These are phyloP conservation scores for Pontoporia blainvillei DNA, from an alignment of 2,113 vertebrate genomes.

Conservation along the genomic window DNA sequence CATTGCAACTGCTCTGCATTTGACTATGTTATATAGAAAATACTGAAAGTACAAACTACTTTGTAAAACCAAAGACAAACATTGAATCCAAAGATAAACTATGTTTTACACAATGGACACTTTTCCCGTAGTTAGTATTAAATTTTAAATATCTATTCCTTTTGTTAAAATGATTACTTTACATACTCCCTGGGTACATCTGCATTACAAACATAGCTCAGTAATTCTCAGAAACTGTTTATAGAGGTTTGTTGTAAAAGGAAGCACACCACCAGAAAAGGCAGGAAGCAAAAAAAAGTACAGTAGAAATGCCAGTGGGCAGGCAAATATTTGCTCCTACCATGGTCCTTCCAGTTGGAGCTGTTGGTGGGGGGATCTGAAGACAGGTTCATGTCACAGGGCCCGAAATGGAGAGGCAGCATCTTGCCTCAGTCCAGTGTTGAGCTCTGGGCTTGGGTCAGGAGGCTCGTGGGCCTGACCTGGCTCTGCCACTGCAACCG, in stretches of 20 bases:
- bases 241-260: slow-evolving; percentile 84
- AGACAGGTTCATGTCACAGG: neutral
- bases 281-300: slow-evolving; percentile 62
- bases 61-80: slow-evolving; percentile 92
- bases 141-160: slow-evolving; percentile 91
- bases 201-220: slow-evolving; percentile 88
- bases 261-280: slow-evolving; percentile 83
- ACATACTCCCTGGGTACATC: slow-evolving; percentile 88
- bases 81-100: slow-evolving; percentile 91
- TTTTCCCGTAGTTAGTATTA: slow-evolving; percentile 89
- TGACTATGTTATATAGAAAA: slow-evolving; percentile 91
- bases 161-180: slow-evolving; percentile 89
- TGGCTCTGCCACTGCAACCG: neutral
- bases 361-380: too few species aligned
- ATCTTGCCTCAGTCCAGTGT: neutral
- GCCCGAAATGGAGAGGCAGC: neutral
- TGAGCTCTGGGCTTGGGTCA: neutral
- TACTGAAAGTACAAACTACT: slow-evolving; percentile 92
- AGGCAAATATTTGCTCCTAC: neutral
- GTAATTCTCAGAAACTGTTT: slow-evolving; percentile 87
- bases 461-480: neutral
- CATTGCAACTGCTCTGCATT: slow-evolving; percentile 88
- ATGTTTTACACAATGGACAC: slow-evolving; percentile 89
- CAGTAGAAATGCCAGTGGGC: neutral
- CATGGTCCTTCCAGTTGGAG: neutral